Evolutionary conservation across 1,140 invertebrate species (phyloP).

Genomic region (Megathymus violae): DNA sequence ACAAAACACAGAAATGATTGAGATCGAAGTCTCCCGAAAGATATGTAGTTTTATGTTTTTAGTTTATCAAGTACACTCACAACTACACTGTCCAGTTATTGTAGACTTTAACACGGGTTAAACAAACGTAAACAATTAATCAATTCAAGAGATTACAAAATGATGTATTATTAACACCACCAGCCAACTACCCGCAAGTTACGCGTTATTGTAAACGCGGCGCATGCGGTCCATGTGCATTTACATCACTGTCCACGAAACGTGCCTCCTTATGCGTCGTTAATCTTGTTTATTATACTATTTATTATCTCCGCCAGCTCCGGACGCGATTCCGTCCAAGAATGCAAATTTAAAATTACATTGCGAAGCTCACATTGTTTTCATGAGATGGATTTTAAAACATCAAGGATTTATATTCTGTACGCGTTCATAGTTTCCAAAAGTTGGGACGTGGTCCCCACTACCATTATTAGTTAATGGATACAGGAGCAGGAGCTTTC

Average conservation of each 20-base stretch:
- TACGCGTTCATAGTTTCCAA: not conserved
- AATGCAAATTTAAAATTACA: slow-evolving; percentile 32
- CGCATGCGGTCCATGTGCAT: slow-evolving; percentile 46
- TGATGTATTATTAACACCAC: too few species aligned
- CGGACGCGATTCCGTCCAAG: slow-evolving; percentile 39
- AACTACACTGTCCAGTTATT: too few species aligned
- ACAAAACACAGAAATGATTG: too few species aligned
- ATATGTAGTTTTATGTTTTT: too few species aligned
- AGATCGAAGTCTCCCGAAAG: too few species aligned
- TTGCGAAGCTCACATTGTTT: slow-evolving; percentile 26
- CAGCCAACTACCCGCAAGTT: too few species aligned
- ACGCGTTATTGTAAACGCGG: slow-evolving; percentile 31
- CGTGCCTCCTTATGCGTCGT: slow-evolving; percentile 76
- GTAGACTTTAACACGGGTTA: too few species aligned
- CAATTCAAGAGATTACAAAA: too few species aligned
- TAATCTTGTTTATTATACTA: slow-evolving; percentile 81
- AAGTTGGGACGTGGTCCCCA: not conserved
- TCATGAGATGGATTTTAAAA: slow-evolving; percentile 29
- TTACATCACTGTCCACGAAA: slow-evolving; percentile 73
- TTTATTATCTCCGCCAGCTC: slow-evolving; percentile 64
- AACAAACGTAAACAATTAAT: too few species aligned
- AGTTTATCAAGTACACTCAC: too few species aligned
- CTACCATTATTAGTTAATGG: not conserved
- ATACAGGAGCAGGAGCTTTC: too few species aligned
- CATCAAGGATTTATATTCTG: slow-evolving; percentile 18